Evolutionary conservation across 2,888 invertebrate species (phyloP), one percentile per base, ranked within the genome.

Genomic region (Ischnus inquisitorius): DNA sequence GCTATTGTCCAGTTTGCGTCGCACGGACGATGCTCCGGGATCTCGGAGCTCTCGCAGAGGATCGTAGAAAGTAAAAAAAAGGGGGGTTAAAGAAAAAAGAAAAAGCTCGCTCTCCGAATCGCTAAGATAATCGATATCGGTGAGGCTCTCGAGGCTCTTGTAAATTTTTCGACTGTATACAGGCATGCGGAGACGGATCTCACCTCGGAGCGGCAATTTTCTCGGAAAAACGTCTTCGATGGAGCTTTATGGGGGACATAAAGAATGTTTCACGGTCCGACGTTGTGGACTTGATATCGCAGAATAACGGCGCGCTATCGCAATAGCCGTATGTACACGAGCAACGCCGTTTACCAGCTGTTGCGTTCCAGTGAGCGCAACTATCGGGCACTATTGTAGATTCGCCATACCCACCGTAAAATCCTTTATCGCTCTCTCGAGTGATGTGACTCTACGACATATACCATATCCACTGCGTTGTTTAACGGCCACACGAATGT

Each of bases 1-100:
- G 69, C 83, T 67, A 85, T 85, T 83, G 85, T 85, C 72, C 83
- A 48, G 79, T 76, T 64, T 67, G 69, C 71, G 79, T 41, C 16
- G 28, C 28, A 48, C 8, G 57, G 69, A 80, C 80, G 72, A 77
- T 80, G 25, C 60, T 57, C 25, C 48, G 74, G 54, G 39, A 68
- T 75, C 25, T 57, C 57, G 41, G 65, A 43, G 71, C 74, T 57
- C 25, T 25, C 57, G 28, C n/a, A 8, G 19, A 54, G 54, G 54
- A 19, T 54, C 54, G 54, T 12, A 28, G n/a, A 3, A 2, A 60
- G 28, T 28, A 28, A 28, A 60, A 28, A 28, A 60, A 28, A 60
- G 34, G 34, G 6, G 34, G 5, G 25, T 25, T 25, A 25, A n/a
- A 28, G 14, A n/a, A 14, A 25, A 25, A 60, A 28, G 57, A 60